Conservation (phyloP, 2,888 invertebrate species). For the Therioaphis trifolii region DNA sequence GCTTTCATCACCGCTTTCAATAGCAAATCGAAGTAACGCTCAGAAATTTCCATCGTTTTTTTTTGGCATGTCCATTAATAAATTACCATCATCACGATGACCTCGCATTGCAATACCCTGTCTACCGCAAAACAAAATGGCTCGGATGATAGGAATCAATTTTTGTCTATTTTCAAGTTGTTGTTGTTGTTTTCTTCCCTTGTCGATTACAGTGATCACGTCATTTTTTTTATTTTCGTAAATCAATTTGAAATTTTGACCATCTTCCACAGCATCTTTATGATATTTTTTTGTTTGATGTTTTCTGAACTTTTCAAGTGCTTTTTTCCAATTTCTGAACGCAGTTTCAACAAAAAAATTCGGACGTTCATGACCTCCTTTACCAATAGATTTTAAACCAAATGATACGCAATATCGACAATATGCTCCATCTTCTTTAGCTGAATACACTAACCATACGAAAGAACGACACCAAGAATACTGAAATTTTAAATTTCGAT, state of each 20-base stretch:
- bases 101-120: conserved; percentile 38
- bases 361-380: not conserved
- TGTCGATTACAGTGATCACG: conserved; percentile 36
- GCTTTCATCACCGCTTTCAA: not conserved
- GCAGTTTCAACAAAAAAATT: conserved; percentile 24
- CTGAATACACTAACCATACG: conserved; percentile 43
- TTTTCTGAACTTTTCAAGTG: conserved; percentile 24
- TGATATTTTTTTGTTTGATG: conserved; percentile 7
- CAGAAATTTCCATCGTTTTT: too few relatives aligned
- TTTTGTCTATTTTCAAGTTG: conserved; percentile 47
- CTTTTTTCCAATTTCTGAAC: conserved; percentile 41
- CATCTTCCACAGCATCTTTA: conserved; percentile 11
- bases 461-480: conserved; percentile 21
- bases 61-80: not conserved
- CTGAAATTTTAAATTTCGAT: conserved; percentile 45
- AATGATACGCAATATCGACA: conserved; percentile 37
- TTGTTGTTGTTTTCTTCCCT: conserved; percentile 24
- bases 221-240: conserved; percentile 16
- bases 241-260: conserved; percentile 30
- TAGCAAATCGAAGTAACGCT: conserved; percentile 20
- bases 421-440: conserved; percentile 21
- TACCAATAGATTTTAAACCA: not conserved
- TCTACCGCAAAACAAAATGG: conserved; percentile 39
- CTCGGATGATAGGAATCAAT: conserved; percentile 33
- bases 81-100: conserved; percentile 25